phyloP scores from a whole-genome alignment of 2,797 vertebrate species.

The Argyrosomus regius region DNA sequence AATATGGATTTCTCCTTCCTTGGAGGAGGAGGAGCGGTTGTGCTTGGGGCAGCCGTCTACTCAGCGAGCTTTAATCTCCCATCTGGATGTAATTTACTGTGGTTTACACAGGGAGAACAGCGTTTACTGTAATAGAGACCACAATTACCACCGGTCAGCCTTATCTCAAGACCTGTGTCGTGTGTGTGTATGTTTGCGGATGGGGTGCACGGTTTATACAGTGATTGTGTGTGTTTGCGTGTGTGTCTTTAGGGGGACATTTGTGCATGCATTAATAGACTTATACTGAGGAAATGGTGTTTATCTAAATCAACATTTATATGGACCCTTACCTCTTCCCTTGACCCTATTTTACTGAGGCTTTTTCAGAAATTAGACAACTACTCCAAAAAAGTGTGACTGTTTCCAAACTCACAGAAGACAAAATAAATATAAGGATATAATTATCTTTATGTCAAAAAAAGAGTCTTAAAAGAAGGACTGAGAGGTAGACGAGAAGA shows the following conservation, averaged over 20 bases:
- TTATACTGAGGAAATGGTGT: conserved; percentile 75
- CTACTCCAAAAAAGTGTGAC: conserved; percentile 18
- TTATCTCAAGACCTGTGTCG: conserved; percentile 83
- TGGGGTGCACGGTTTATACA: conserved; percentile 46
- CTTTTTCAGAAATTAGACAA: conserved; percentile 6
- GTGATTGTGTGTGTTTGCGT: conserved; percentile 53
- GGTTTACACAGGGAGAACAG: conserved; percentile 87
- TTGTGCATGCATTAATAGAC: conserved; percentile 76
- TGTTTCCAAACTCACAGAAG: conserved; percentile 18
- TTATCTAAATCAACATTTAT: conserved; percentile 76
- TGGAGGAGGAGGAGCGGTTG: conserved; percentile 69
- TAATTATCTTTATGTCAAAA: background rate
- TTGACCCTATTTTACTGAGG: conserved; percentile 44
- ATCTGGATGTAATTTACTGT: conserved; percentile 90
- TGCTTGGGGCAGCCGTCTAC: conserved; percentile 83
- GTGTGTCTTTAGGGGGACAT: conserved; percentile 68
- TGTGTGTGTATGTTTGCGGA: conserved; percentile 67
- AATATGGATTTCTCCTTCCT: conserved; percentile 89
- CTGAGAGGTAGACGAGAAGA: background rate
- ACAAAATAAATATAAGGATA: background rate
- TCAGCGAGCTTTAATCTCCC: conserved; percentile 87
- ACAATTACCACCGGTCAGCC: conserved; percentile 86
- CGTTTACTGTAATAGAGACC: conserved; percentile 90
- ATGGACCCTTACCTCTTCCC: conserved; percentile 56
- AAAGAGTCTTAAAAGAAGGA: background rate